A percentile compares a stretch with the other conserved stretches of the same genome.
Conservation (phyloP, 2,888 invertebrate genomes). For the Meliscaeva auricollis region DNA sequence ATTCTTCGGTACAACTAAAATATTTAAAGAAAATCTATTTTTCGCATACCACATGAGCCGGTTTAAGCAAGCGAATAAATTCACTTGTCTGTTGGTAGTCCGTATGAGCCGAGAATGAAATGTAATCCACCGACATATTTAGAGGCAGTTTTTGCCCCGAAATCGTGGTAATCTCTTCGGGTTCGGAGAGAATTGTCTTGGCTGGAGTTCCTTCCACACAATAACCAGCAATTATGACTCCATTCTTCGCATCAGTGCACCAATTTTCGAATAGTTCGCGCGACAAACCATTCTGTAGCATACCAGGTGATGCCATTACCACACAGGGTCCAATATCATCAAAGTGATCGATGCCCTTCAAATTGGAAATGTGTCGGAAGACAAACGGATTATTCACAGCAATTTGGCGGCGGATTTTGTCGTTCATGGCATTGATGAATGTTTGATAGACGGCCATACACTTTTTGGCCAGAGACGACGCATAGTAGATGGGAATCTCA, state of each 20-base stretch:
- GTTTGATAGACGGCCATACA: constrained; percentile 99
- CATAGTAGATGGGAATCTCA: constrained; percentile 99
- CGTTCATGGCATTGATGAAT: constrained; percentile 99
- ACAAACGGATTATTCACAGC: constrained; percentile 99
- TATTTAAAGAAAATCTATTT: too few species aligned
- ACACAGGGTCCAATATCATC: constrained; percentile 99
- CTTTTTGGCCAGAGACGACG: constrained; percentile 99
- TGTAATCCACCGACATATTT: constrained; percentile 99
- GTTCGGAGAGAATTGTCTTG: constrained; percentile 97
- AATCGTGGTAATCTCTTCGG: constrained; percentile 98
- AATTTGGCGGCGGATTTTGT: constrained; percentile 97
- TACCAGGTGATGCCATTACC: constrained; percentile 99
- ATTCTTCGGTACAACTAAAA: too few species aligned
- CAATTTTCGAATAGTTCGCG: constrained; percentile 99
- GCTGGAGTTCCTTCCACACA: constrained; percentile 96
- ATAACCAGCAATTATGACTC: constrained; percentile 98
- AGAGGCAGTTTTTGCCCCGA: constrained; percentile 97
- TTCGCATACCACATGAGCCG: constrained; percentile 93
- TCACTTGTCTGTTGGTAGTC: constrained; percentile 90
- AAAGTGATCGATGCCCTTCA: constrained; percentile 98
- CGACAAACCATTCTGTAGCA: constrained; percentile 99
- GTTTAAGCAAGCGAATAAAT: constrained; percentile 96
- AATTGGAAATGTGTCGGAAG: constrained; percentile 97
- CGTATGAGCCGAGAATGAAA: constrained; percentile 99
- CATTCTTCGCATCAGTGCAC: constrained; percentile 99